A percentile compares a stretch with the other conserved stretches of the same genome.
phyloP scores from a whole-genome alignment of 2,797 vertebrate genomes.

The Trichosurus vulpecula region DNA sequence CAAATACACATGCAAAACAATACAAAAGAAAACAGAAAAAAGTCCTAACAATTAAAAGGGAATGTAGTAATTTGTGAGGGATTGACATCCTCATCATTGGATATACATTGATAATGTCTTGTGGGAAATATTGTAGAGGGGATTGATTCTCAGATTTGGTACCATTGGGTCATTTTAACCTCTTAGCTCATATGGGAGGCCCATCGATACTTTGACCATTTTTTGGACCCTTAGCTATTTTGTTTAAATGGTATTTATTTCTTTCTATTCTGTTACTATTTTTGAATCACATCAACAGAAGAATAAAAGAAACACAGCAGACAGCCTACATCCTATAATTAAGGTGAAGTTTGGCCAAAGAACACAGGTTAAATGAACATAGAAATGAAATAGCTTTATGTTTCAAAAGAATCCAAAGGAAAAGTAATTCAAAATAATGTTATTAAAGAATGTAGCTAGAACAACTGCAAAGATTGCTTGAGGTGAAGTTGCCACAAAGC shows the following conservation, averaged over 20 bases:
- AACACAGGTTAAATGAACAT: neutral
- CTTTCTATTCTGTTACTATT: neutral
- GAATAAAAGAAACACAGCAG: neutral
- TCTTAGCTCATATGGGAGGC: neutral
- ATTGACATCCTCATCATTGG: neutral
- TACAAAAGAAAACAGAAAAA: neutral
- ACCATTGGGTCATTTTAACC: neutral
- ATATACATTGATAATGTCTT: neutral
- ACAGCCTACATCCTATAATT: neutral
- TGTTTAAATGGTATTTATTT: neutral
- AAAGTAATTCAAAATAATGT: constrained; percentile 6
- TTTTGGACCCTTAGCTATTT: neutral
- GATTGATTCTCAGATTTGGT: neutral
- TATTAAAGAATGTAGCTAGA: neutral
- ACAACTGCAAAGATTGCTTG: neutral
- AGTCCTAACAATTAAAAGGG: neutral
- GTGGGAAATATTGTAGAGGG: neutral
- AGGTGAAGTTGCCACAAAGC: constrained; percentile 1
- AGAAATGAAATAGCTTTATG: neutral
- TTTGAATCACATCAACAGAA: neutral
- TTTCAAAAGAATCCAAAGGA: neutral
- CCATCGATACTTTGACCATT: neutral
- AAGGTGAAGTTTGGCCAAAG: constrained; percentile 29
- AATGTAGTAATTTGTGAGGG: neutral
- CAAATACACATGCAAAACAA: neutral